Base-by-base conservation (phyloP, 2,113 vertebrate genomes). In the Xiphorhynchus elegans region DNA sequence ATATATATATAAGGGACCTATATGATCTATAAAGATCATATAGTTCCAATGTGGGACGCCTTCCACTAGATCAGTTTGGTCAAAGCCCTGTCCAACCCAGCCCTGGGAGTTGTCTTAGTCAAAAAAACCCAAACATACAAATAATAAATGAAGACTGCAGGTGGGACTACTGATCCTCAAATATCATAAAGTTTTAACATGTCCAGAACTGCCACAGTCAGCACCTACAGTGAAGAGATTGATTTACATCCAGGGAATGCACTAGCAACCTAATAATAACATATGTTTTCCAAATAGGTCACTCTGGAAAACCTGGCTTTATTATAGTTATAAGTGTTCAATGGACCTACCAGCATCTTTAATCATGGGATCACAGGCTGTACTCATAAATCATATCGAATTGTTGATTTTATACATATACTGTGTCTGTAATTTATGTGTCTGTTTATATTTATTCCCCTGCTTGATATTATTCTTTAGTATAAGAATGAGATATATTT, bases 231-330 rank as follows among this genome's bases (percentile, higher is more conserved):
- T 49, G 68, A 93, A 75, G 73, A 93, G 64, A 78, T 52, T 86
- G 68, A 96, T 95, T 96, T 96, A 93, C 40, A 72, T 40, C 19
- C 73, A 92, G 49, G 19, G 64, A 95, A 55, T 52, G 19, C 44
- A 94, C 62, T 72, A 88, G 85, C 44, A 93, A 89, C n/a, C 52
- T 96, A 94, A 92, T 89, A 88, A 75, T 46, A 97, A 93, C 37
- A 79, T 84, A 81, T 64, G 52, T 86, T 93, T 93, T 87, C 66
- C 40, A 95, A 93, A 84, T 23, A 88, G 39, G 44, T 62, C 66
- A 42, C 56, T 78, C 62, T 86, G 80, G 52, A 87, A 92, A 81
- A 75, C 13, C 56, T 87, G 73, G 21, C 33, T 87, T 90, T 90
- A 75, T 93, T 94, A 35, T 88, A 93, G 83, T 78, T 96, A 29